Percentiles rank a stretch among this genome's conserved stretches.
phyloP scores from a whole-genome alignment of 2,113 vertebrate genomes.

The Pygoscelis adeliae region DNA sequence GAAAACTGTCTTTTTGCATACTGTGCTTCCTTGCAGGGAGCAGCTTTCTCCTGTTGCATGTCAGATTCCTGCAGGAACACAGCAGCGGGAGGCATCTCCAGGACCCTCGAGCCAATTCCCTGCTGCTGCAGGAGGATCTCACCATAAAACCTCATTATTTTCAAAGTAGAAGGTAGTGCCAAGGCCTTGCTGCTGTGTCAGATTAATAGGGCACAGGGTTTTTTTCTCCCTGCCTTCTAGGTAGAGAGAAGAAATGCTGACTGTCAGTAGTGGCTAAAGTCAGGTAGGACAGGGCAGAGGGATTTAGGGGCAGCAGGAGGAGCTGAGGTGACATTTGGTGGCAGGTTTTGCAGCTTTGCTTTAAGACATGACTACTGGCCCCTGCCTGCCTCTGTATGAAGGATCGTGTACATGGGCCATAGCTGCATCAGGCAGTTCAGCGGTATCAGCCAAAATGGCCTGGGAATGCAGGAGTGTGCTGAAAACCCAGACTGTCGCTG shows the following conservation, averaged over 20 bases:
- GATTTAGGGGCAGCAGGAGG: not conserved
- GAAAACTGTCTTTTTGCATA: too few relatives aligned
- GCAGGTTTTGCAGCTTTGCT: not conserved
- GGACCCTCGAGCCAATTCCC: not conserved
- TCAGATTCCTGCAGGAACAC: not conserved
- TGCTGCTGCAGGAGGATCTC: not conserved
- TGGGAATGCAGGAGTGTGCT: not conserved
- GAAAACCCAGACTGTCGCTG: not conserved
- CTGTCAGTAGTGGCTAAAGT: not conserved
- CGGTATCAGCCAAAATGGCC: not conserved
- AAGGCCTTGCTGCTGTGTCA: not conserved
- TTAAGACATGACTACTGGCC: not conserved
- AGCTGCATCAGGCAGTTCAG: not conserved
- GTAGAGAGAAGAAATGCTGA: not conserved
- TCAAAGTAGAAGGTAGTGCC: not conserved
- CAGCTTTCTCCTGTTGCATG: not conserved
- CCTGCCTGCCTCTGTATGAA: not conserved
- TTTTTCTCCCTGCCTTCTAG: not conserved
- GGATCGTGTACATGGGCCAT: rapidly evolving
- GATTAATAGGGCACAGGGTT: not conserved
- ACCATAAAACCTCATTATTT: not conserved
- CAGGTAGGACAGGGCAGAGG: not conserved
- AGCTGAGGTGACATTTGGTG: not conserved
- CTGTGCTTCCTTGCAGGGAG: not conserved
- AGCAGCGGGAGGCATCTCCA: not conserved